Evolutionary conservation across 2,797 vertebrate genomes (phyloP).

Genomic region (Gallinago stenura): DNA sequence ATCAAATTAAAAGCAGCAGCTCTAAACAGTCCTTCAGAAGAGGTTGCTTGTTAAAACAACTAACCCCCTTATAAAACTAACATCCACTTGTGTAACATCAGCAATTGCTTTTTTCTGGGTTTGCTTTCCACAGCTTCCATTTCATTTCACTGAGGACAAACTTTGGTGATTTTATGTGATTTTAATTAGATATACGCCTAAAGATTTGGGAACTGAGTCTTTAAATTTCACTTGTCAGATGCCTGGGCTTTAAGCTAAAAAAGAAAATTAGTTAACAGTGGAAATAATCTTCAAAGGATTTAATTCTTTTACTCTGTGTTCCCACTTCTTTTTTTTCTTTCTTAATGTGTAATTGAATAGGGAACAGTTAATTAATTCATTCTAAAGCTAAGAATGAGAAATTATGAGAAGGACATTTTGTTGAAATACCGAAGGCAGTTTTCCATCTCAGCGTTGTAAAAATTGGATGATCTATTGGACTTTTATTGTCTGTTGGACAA

Average conservation of each 20-base stretch:
- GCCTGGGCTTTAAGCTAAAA: background rate
- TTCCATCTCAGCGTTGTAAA: background rate
- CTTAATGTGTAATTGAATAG: background rate
- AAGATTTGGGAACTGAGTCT: background rate
- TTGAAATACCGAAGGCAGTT: background rate
- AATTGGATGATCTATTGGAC: background rate
- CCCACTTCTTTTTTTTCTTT: background rate
- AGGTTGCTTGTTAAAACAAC: background rate
- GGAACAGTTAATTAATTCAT: background rate
- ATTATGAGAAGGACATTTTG: background rate
- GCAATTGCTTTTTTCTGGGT: background rate
- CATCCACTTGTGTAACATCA: background rate
- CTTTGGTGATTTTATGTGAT: background rate
- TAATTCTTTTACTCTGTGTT: background rate
- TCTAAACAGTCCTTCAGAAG: background rate
- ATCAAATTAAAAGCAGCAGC: conserved; percentile 1
- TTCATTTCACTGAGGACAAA: background rate
- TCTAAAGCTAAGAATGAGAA: background rate
- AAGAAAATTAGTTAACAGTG: background rate
- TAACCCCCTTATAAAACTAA: background rate
- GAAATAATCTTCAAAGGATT: conserved; percentile 36
- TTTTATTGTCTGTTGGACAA: background rate
- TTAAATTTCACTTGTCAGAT: conserved; percentile 24
- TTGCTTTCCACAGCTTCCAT: background rate
- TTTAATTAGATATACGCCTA: conserved; percentile 6